Evolutionary conservation across 2,888 invertebrate genomes (phyloP).

Genomic region (Eutolmus rufibarbis): DNA sequence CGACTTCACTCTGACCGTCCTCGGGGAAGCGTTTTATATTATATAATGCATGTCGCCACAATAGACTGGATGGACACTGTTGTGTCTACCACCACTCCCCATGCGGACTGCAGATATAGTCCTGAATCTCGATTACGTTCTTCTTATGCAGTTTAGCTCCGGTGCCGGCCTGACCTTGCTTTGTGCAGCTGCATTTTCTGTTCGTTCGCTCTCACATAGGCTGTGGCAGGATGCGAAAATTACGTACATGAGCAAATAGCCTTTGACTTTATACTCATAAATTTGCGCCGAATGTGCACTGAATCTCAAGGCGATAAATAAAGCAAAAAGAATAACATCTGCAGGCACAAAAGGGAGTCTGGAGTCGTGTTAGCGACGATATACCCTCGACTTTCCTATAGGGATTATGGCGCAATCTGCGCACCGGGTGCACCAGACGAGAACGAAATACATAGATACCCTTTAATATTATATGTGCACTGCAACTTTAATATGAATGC

Average conservation of each 20-base stretch:
- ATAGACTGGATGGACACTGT: neutral
- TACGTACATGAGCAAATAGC: slow-evolving; percentile 5
- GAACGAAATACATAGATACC: neutral
- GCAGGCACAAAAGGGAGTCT: neutral
- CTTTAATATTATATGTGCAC: neutral
- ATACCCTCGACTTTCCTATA: neutral
- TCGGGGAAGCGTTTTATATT: neutral
- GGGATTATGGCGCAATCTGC: neutral
- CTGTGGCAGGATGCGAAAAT: neutral
- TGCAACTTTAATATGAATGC: neutral
- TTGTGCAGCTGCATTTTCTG: neutral
- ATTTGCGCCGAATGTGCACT: neutral
- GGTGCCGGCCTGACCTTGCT: neutral
- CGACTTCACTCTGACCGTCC: neutral
- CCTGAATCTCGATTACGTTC: neutral
- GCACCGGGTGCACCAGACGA: neutral
- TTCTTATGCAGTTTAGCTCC: neutral
- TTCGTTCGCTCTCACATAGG: neutral
- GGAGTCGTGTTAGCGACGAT: neutral
- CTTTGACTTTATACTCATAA: neutral
- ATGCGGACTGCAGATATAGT: neutral
- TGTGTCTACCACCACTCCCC: neutral
- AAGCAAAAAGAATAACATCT: neutral
- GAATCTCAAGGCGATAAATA: neutral
- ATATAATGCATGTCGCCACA: neutral